Percentiles rank a stretch among this genome's conserved stretches.
These are phyloP conservation scores for Sarcophilus harrisii DNA, from an alignment of 2,797 vertebrate species.

Conservation along the genomic window DNA sequence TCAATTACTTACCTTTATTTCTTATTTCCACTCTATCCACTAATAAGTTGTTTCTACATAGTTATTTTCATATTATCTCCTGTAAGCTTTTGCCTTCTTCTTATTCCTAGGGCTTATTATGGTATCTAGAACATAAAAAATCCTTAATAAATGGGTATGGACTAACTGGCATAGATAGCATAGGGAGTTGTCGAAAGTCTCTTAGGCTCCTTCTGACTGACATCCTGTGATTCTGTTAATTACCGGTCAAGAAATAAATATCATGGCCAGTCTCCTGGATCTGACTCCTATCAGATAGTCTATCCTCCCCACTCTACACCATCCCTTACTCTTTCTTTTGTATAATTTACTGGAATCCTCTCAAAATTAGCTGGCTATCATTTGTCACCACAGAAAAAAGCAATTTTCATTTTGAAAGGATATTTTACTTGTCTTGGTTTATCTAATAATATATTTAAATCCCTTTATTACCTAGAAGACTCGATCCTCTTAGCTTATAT, in stretches of 20 bases:
- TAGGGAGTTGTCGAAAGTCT: not conserved
- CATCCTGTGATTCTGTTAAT: not conserved
- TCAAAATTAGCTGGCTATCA: slow-evolving; percentile 75
- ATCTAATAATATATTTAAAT: slow-evolving; percentile 76
- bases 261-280: slow-evolving; percentile 55
- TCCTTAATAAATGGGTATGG: not conserved
- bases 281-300: not conserved
- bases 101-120: not conserved
- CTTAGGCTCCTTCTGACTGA: not conserved
- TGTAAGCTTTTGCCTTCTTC: not conserved
- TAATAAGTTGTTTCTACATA: not conserved
- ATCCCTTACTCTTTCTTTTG: slow-evolving; percentile 48
- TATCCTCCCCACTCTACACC: not conserved
- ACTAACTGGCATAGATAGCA: not conserved
- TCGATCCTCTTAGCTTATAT: slow-evolving; percentile 70
- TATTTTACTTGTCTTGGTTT: slow-evolving; percentile 73
- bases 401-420: slow-evolving; percentile 80
- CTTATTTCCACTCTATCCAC: no score
- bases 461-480: slow-evolving; percentile 61
- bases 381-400: slow-evolving; percentile 71
- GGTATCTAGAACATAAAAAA: not conserved
- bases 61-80: not conserved
- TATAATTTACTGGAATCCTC: slow-evolving; percentile 78
- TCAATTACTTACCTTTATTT: no score
- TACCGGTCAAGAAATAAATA: slow-evolving; percentile 71